Base-by-base conservation (phyloP, 1,140 invertebrate genomes). In the Drosophila malerkotliana region DNA sequence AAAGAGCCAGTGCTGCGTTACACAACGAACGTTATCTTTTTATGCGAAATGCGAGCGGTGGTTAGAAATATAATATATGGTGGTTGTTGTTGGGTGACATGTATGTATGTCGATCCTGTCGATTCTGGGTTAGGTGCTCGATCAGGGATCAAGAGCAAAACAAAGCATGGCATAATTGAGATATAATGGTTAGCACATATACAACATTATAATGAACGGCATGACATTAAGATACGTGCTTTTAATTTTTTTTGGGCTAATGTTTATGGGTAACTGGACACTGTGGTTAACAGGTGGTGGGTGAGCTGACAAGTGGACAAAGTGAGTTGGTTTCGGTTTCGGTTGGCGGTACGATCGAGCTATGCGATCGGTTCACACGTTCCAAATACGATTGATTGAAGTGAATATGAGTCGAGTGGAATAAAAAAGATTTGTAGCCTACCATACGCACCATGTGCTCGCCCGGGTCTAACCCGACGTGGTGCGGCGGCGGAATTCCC, bases 401-500 rank as follows among this genome's bases (percentile, higher is more conserved):
- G 87, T 90, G 85, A 89, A 89, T 90, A 89, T 89, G 85, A 90
- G 64, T 90, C 64, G 80, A 77, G 63, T 74, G 60, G 61, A 80
- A 51, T 72, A 77, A 63, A 57, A 76, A 93, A 96, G 92, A 97
- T 96, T 48, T 71, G 68, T 73, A 41, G 67, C 57, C 77, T 72
- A 51, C 79, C 52, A 82, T 89, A 93, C 93, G 92, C 62, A 93
- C 93, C 82, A 94, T 94, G 61, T 94, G 91, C 74, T 94, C 93
- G 34, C 93, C 93, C 39, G 93, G 93, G 74, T 93, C 93, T 56
- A 93, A 90, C 49, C 92, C 94, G 47, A 94, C 94, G 81, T 94
- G 94, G 85, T 94, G 94, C 14, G 93, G 93, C 14, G 94, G 94
- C 24, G 94, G 94, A 69, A 96, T 96, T 92, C 97, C 96, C 24